phyloP scores from a whole-genome alignment of 1,140 invertebrate species.

The Danaus plexippus region DNA sequence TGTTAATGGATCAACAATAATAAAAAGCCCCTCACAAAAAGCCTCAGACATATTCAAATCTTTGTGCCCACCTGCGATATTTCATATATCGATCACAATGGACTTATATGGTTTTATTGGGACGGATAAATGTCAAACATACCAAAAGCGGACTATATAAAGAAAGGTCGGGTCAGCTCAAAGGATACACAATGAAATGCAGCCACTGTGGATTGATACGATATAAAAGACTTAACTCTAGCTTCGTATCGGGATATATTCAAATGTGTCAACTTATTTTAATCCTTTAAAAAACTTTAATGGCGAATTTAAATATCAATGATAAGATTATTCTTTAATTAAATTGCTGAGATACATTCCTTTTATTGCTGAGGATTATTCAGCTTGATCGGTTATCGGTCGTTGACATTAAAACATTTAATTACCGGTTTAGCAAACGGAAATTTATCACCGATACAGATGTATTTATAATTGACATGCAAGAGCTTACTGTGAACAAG shows the following conservation, averaged over 20 bases:
- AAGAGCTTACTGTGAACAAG: constrained; percentile 1
- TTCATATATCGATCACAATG: constrained; percentile 34
- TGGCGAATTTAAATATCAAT: neutral
- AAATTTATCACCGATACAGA: constrained; percentile 1
- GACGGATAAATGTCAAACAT: constrained; percentile 9
- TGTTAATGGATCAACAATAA: constrained; percentile 60
- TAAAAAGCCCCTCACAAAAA: constrained; percentile 51
- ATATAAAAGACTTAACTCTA: too few species aligned
- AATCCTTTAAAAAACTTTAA: too few species aligned
- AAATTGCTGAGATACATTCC: constrained; percentile 13
- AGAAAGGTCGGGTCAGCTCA: constrained; percentile 5
- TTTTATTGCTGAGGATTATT: constrained; percentile 34
- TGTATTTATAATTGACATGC: neutral
- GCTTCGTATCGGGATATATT: too few species aligned
- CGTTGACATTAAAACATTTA: constrained; percentile 37
- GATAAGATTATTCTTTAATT: constrained; percentile 25
- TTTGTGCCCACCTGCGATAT: constrained; percentile 45
- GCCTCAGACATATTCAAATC: constrained; percentile 44
- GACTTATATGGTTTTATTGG: constrained; percentile 25
- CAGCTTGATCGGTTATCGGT: constrained; percentile 43
- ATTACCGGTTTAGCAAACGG: constrained; percentile 3
- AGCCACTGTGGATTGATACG: too few species aligned
- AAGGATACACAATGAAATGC: neutral
- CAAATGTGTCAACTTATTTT: too few species aligned
- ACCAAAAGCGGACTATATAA: constrained; percentile 15